phyloP scores from a whole-genome alignment of 2,888 invertebrate genomes.

The Mythimna albipuncta region DNA sequence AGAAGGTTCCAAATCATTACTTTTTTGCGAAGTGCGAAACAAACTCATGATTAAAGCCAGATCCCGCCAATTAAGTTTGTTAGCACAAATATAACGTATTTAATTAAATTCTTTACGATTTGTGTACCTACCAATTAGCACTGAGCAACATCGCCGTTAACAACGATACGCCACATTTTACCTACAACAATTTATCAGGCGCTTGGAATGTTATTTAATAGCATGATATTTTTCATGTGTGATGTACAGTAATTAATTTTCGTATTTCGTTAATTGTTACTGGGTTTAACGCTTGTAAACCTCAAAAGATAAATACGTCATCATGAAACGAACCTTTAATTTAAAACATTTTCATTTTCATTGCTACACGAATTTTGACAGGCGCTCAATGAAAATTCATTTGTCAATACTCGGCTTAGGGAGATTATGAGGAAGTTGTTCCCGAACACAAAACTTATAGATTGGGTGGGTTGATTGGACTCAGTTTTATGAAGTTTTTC shows the following conservation, averaged over 20 bases:
- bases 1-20: constrained; percentile 14
- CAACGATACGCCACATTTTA: constrained; percentile 39
- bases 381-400: constrained; percentile 35
- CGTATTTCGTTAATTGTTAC: constrained; percentile 12
- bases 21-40: constrained; percentile 48
- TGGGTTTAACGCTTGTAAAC: not conserved
- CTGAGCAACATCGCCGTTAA: constrained; percentile 12
- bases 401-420: constrained; percentile 19
- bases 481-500: constrained; percentile 33
- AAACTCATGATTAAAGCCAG: constrained; percentile 56
- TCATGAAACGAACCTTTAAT: constrained; percentile 21
- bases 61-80: constrained; percentile 62
- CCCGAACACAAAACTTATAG: constrained; percentile 26
- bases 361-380: constrained; percentile 36
- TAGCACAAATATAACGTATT: constrained; percentile 57
- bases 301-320: not conserved
- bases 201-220: constrained; percentile 37
- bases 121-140: constrained; percentile 48
- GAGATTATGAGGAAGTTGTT: constrained; percentile 20
- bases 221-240: constrained; percentile 17
- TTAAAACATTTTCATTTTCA: constrained; percentile 27
- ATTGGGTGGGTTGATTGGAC: constrained; percentile 25
- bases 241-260: constrained; percentile 21
- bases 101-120: constrained; percentile 60
- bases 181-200: constrained; percentile 48